Conservation (phyloP, 2,888 invertebrate genomes). For the Cantharis rustica region DNA sequence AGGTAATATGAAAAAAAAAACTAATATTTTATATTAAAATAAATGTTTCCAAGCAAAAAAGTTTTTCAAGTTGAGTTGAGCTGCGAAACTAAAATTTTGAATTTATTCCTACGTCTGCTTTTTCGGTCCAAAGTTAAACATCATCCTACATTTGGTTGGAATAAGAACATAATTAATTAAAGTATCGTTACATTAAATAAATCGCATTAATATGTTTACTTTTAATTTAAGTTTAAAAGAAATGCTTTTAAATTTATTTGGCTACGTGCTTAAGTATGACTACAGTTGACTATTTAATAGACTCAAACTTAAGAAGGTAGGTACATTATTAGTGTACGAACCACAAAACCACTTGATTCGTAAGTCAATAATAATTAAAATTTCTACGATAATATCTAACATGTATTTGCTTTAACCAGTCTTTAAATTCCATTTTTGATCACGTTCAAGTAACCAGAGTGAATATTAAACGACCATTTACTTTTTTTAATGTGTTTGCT, state of each 20-base stretch:
- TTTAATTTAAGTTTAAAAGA: neutral
- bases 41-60: too few relatives aligned
- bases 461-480: neutral
- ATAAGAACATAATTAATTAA: neutral
- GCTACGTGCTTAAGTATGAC: neutral
- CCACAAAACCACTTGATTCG: conserved; percentile 7
- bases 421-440: neutral
- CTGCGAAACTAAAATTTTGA: too few relatives aligned
- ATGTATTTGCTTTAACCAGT: neutral
- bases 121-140: neutral
- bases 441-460: conserved; percentile 15
- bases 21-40: too few relatives aligned
- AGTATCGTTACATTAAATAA: neutral
- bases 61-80: too few relatives aligned
- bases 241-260: neutral
- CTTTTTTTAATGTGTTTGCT: conserved; percentile 1
- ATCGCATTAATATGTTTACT: neutral
- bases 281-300: neutral
- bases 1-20: too few relatives aligned
- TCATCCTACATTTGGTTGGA: too few relatives aligned
- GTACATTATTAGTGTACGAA: neutral
- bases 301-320: neutral
- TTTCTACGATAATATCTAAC: neutral
- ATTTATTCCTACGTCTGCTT: too few relatives aligned
- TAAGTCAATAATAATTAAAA: conserved; percentile 6